Base-by-base conservation (phyloP, 1,140 invertebrate species). In the Protaetia brevitarsis region DNA sequence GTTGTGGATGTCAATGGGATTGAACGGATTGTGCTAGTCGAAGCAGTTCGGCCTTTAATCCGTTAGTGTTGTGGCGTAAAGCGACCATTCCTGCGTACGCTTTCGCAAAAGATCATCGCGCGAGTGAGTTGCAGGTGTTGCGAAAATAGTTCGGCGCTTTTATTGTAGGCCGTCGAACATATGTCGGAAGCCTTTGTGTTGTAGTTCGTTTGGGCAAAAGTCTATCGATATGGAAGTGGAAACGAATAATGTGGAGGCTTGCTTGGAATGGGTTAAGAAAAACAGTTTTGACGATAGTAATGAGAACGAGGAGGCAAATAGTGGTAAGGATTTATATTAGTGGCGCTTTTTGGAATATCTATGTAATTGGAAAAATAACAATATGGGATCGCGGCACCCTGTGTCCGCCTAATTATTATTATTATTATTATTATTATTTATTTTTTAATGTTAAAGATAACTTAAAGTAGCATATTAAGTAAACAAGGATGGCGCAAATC, bases 181-280 rank as follows among this genome's bases (percentile, higher is more conserved):
- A n/a, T n/a, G n/a, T n/a, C n/a, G n/a, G n/a, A n/a, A n/a, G n/a
- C n/a, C n/a, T n/a, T n/a, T 19, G 13, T 16, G 7, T 23, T 23
- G 19, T 51, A 19, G n/a, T n/a, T 51, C 7, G 11, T 23, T 23
- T 23, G 7, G 41, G 1, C 7, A 23, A 19, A 19, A 51, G 10
- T n/a, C 30, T 11, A n/a, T 19, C 8, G 19, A 26, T 23, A 62
- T 62, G 60, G 60, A 62, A 31, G 60, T 62, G 30, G 60, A 34
- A 21, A 36, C 29, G n/a, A 62, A 62, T 19, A 62, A 62, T 13
- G 41, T 51, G 11, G 60, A 62, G n/a, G 60, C 31, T 6, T 62
- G 60, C 23, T 34, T 62, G 30, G 30, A 36, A 23, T 62, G 60
- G 60, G 29, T 62, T 34, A 31, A n/a, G n/a, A n/a, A 62, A 62